Conservation (phyloP, 2,113 vertebrate genomes). For the Dinomys branickii region DNA sequence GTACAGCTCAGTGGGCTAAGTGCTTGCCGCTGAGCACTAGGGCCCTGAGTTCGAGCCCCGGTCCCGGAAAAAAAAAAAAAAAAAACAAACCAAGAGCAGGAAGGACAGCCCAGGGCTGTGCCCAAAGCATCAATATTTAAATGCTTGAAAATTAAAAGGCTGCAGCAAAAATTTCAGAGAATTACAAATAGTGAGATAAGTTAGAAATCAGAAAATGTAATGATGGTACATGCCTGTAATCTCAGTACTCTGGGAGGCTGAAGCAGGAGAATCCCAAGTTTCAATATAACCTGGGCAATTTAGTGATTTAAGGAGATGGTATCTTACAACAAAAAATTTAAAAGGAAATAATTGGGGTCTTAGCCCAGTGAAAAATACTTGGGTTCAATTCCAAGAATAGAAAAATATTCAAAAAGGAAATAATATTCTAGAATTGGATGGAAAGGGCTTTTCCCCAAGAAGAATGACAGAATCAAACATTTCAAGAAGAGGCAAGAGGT, state of each 20-base stretch:
- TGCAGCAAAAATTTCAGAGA: not conserved
- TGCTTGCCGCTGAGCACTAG: too few relatives aligned
- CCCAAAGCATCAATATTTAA: not conserved
- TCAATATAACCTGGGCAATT: not conserved
- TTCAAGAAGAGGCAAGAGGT: not conserved
- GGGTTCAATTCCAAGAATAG: not conserved
- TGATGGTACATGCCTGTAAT: not conserved
- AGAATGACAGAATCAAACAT: not conserved
- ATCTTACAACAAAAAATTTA: not conserved
- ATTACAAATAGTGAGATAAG: not conserved
- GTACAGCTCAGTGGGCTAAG: too few relatives aligned
- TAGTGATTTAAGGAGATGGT: not conserved
- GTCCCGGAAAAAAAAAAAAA: too few relatives aligned
- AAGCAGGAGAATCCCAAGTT: not conserved
- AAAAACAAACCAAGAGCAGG: too few relatives aligned
- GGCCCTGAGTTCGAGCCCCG: too few relatives aligned
- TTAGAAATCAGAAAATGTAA: not conserved
- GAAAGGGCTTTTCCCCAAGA: not conserved
- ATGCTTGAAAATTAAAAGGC: not conserved
- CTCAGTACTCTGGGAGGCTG: not conserved
- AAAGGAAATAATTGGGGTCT: not conserved
- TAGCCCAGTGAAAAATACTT: not conserved
- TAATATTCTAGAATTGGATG: not conserved
- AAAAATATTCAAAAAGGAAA: not conserved
- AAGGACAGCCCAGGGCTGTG: not conserved